A percentile compares a stretch with the other conserved stretches of the same genome.
These are phyloP conservation scores for Smutsia temminckii DNA, from an alignment of 2,797 vertebrate genomes.

Conservation along the genomic window DNA sequence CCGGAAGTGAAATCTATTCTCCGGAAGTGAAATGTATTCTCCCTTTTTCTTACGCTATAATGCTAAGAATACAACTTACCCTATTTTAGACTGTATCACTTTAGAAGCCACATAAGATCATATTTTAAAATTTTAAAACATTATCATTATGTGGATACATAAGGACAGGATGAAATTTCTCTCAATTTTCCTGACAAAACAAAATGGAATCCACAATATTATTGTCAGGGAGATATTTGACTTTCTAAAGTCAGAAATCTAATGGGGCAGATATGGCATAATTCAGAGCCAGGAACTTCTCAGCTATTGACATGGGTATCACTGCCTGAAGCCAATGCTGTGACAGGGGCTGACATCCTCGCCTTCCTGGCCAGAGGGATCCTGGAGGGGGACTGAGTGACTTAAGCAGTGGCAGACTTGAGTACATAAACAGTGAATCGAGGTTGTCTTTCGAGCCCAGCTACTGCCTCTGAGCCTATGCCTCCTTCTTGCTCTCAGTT, in stretches of 20 bases:
- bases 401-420: background rate
- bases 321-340: background rate
- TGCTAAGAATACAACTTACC: background rate
- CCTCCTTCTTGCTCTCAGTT: background rate
- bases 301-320: background rate
- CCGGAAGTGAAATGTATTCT: too few relatives aligned
- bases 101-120: background rate
- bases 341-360: background rate
- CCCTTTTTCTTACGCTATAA: background rate
- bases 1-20: background rate
- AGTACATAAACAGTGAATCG: background rate
- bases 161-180: background rate
- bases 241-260: background rate
- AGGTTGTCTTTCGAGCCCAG: background rate
- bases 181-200: background rate
- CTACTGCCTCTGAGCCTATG: background rate
- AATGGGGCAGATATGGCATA: background rate
- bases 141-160: background rate
- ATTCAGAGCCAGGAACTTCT: background rate
- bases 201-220: background rate
- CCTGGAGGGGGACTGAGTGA: rapidly evolving
- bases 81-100: constrained; percentile 12
- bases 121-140: background rate
- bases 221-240: background rate
- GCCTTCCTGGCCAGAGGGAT: background rate